phyloP scores from a whole-genome alignment of 92 coral and sea anemone species.

The Zoanthus solanderi region DNA sequence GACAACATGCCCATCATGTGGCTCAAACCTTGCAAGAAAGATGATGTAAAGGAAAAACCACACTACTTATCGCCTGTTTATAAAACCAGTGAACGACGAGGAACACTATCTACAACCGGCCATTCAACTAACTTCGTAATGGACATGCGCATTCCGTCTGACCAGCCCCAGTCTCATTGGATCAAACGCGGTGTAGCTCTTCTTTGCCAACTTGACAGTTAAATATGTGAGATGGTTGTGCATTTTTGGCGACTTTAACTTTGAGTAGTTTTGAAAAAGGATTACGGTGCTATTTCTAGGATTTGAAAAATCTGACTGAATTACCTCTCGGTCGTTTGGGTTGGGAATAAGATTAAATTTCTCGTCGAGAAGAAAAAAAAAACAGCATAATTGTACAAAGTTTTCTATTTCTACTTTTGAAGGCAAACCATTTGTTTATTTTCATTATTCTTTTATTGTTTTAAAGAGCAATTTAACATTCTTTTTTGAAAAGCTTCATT shows the following conservation, averaged over 20 bases:
- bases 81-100: slow-evolving; percentile 98
- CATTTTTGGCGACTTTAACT: background rate
- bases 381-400: background rate
- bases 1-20: slow-evolving; percentile 96
- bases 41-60: slow-evolving; percentile 82
- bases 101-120: slow-evolving; percentile 98
- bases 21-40: slow-evolving; percentile 97
- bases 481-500: background rate
- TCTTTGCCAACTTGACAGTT: slow-evolving; percentile 89
- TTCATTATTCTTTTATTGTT: background rate
- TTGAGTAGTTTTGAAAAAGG: background rate
- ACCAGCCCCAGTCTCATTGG: slow-evolving; percentile 99
- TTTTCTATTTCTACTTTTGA: background rate
- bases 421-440: background rate
- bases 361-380: background rate
- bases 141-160: slow-evolving; percentile 99
- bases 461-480: background rate
- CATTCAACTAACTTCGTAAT: slow-evolving; percentile 99
- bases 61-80: slow-evolving; percentile 97
- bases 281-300: background rate
- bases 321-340: background rate
- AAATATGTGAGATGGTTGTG: background rate
- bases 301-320: background rate
- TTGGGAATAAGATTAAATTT: background rate
- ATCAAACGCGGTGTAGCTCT: slow-evolving; percentile 99